Percentiles rank a stretch among this genome's conserved stretches.
phyloP scores from a whole-genome alignment of 37 sponge, comb jelly and placozoan genomes.

The Tethya wilhelma region DNA sequence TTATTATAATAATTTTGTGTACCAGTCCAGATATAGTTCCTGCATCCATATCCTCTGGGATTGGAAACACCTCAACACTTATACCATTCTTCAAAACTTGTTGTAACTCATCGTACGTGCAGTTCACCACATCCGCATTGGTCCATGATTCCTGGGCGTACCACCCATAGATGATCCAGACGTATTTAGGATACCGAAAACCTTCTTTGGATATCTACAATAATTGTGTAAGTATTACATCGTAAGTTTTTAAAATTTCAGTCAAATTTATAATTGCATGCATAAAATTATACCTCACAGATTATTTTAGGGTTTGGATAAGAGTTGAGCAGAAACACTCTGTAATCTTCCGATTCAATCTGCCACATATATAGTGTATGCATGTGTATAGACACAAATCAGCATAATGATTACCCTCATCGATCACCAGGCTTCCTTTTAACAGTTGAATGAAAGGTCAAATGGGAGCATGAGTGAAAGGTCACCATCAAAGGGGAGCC shows the following conservation, averaged over 20 bases:
- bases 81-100: not conserved
- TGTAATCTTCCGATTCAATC: not conserved
- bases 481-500: too few relatives aligned
- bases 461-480: too few relatives aligned
- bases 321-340: not conserved
- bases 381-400: too few relatives aligned
- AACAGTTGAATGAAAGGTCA: too few relatives aligned
- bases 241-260: not conserved
- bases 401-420: too few relatives aligned
- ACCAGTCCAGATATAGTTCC: not conserved
- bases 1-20: not conserved
- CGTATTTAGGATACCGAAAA: not conserved
- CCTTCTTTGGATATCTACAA: not conserved
- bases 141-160: not conserved
- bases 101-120: not conserved
- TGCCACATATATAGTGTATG: too few relatives aligned
- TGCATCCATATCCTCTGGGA: not conserved
- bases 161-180: not conserved
- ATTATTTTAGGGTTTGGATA: not conserved
- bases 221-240: not conserved
- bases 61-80: not conserved
- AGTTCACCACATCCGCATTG: not conserved
- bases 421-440: too few relatives aligned
- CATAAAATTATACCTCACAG: not conserved
- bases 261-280: not conserved